Base-by-base conservation (phyloP, 2,888 invertebrate genomes). In the Pyrrhia umbra region DNA sequence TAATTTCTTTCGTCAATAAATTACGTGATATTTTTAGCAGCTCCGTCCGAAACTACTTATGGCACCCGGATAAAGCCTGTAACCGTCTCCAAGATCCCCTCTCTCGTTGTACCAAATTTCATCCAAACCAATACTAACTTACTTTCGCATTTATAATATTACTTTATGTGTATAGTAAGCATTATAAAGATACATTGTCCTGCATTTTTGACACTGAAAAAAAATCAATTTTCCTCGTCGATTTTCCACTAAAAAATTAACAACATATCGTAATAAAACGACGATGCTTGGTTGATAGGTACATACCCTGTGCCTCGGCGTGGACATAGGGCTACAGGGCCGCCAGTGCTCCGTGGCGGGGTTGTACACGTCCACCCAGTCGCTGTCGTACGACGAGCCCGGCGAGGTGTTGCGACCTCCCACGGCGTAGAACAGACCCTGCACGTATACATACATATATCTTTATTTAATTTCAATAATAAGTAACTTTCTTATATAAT, bases 341-440 rank as follows among this genome's bases (percentile, higher is more conserved):
- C 97, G 95, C 99, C 99, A 99, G 77, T 96, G 96, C 87, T 98
- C 98, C 21, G 96, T 96, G 25, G 97, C 95, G 0, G 98, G 98
- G 93, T 98, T 98, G 90, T 98, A 99, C 74, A 94, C 93, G 89
- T 98, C 98, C 34, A 98, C 97, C 97, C 97, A 98, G 88, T 97
- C 97, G 47, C 97, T 97, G 91, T 97, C 97, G 88, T 97, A 97
- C 59, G 97, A 98, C 59, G 97, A 97, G 13, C 97, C 98, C 23
- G 98, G 98, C 23, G 98, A 97, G 86, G 98, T 98, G 90, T 98
- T 98, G 77, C 99, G 95, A 0, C 99, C 99, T 13, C 99, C 99
- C 13, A 99, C 98, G 6, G 98, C 98, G 93, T 98, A 99, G 90
- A 99, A 97, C 84, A 97, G 95, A 25, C 98, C 98, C 95, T 96